A percentile compares a stretch with the other conserved stretches of the same genome.
Conservation (phyloP, 2,888 invertebrate species). For the Plebejus anna region DNA sequence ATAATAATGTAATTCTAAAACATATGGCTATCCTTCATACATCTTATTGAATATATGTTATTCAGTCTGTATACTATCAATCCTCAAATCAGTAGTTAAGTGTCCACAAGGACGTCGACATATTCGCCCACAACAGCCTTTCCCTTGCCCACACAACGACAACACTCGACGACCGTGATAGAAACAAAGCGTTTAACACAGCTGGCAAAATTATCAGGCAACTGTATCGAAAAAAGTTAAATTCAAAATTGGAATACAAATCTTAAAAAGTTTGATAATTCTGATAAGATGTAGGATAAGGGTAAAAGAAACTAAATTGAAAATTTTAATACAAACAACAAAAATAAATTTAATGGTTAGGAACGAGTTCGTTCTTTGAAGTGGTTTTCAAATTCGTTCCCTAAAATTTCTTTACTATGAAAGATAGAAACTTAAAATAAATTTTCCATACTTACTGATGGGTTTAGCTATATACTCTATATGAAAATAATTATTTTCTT, state of each 20-base stretch:
- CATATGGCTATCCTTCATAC: too few species aligned
- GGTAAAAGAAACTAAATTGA: neutral
- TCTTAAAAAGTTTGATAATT: neutral
- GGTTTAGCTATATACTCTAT: too few species aligned
- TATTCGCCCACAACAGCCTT: constrained; percentile 41
- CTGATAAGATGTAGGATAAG: neutral
- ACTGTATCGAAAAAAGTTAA: neutral
- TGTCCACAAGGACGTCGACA: constrained; percentile 40
- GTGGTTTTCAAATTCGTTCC: too few species aligned
- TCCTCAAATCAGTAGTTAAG: constrained; percentile 36
- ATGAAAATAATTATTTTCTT: too few species aligned
- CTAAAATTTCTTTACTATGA: too few species aligned
- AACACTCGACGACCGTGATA: constrained; percentile 29
- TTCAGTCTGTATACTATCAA: neutral
- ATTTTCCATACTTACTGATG: too few species aligned
- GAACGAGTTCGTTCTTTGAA: too few species aligned
- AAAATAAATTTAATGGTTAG: too few species aligned
- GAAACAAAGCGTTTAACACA: neutral
- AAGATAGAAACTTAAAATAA: too few species aligned
- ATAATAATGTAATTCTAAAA: too few species aligned
- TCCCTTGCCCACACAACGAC: constrained; percentile 36
- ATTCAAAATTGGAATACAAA: neutral
- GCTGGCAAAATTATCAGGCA: neutral
- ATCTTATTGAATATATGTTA: neutral
- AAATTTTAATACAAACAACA: neutral